A percentile compares a stretch with the other conserved stretches of the same genome.
Evolutionary conservation across 2,888 invertebrate genomes (phyloP).

Genomic region (Amphimallon solstitiale): DNA sequence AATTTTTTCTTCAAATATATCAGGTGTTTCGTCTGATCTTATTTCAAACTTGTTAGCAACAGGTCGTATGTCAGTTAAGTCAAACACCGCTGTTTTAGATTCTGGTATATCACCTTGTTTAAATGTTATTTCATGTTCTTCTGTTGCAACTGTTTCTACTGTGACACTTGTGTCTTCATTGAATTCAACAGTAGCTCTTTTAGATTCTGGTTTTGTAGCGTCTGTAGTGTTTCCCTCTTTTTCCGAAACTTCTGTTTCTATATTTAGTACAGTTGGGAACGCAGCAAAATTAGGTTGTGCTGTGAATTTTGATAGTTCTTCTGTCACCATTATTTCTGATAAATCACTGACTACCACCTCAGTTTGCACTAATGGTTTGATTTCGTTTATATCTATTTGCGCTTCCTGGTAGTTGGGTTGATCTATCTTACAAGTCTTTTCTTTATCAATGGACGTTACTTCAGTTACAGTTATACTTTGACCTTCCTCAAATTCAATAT

Average conservation of each 20-base stretch:
- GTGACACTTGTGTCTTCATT: conserved; percentile 62
- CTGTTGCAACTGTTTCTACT: conserved; percentile 64
- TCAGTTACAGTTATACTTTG: conserved; percentile 64
- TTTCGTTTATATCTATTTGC: conserved; percentile 57
- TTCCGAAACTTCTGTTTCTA: conserved; percentile 63
- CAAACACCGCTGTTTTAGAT: conserved; percentile 53
- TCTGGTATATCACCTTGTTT: conserved; percentile 56
- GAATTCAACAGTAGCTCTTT: conserved; percentile 60
- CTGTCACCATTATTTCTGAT: conserved; percentile 57
- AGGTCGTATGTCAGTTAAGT: conserved; percentile 59
- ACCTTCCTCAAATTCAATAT: conserved; percentile 61
- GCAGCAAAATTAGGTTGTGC: conserved; percentile 58
- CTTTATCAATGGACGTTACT: conserved; percentile 65
- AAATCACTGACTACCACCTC: conserved; percentile 63
- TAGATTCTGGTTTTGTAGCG: conserved; percentile 56
- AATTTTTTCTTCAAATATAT: conserved; percentile 48
- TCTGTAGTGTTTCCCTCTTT: conserved; percentile 58
- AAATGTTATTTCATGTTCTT: conserved; percentile 64
- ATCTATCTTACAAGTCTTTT: conserved; percentile 55
- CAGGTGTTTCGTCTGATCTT: conserved; percentile 54
- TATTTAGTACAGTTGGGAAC: conserved; percentile 61
- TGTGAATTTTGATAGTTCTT: conserved; percentile 54
- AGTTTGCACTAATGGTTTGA: conserved; percentile 64
- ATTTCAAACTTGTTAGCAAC: conserved; percentile 64
- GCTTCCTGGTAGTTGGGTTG: conserved; percentile 59